These are phyloP conservation scores for Cryptotermes secundus DNA, from an alignment of 1,140 invertebrate genomes.

Conservation along the genomic window DNA sequence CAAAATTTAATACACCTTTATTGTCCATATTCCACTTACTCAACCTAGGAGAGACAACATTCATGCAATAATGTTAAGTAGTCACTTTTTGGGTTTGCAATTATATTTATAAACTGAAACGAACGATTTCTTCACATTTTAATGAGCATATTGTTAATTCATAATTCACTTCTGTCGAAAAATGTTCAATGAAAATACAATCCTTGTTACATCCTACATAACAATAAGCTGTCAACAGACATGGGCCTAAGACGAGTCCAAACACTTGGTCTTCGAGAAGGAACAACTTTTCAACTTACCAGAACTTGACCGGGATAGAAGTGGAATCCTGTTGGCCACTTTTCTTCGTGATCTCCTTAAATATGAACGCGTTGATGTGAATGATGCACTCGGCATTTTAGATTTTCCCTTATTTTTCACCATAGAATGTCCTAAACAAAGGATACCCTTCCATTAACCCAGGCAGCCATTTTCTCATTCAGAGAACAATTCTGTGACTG, in stretches of 20 bases:
- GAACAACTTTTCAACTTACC: constrained; percentile 52
- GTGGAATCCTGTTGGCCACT: constrained; percentile 78
- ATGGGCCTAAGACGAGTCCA: constrained; percentile 34
- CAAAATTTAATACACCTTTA: too few species aligned
- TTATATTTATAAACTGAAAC: too few species aligned
- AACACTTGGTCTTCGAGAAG: constrained; percentile 18
- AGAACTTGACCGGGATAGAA: constrained; percentile 73
- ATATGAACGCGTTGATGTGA: constrained; percentile 83
- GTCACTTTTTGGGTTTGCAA: too few species aligned
- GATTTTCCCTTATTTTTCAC: constrained; percentile 29
- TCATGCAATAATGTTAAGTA: too few species aligned
- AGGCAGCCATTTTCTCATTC: constrained; percentile 63
- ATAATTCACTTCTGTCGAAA: too few species aligned
- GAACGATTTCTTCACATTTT: too few species aligned
- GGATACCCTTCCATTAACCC: constrained; percentile 60
- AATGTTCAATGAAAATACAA: background rate
- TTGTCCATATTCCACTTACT: too few species aligned
- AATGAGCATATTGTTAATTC: too few species aligned
- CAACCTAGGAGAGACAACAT: too few species aligned
- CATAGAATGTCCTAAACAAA: constrained; percentile 58
- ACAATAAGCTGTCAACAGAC: constrained; percentile 26
- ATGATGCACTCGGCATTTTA: constrained; percentile 88
- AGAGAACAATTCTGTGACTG: constrained; percentile 37
- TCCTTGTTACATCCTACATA: background rate
- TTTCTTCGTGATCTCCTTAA: constrained; percentile 80